Evolutionary conservation across 2,113 vertebrate genomes (phyloP).

Genomic region (Sylvilagus bachmani): DNA sequence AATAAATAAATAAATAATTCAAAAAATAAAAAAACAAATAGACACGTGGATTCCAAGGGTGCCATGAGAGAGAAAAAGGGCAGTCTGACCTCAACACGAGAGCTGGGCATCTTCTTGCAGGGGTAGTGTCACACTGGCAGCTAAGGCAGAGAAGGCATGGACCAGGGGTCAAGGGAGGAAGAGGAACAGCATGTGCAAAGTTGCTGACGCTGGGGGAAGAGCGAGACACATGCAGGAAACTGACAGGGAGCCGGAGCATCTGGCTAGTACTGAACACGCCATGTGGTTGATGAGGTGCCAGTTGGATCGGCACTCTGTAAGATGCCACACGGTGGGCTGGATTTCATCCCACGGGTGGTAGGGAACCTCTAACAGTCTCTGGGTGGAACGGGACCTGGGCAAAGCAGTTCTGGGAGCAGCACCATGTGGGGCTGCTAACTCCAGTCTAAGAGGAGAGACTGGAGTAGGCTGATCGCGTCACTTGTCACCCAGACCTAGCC

Average conservation of each 20-base stretch:
- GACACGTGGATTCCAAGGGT: not conserved
- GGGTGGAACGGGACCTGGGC: not conserved
- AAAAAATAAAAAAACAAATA: not conserved
- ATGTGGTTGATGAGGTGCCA: not conserved
- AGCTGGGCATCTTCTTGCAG: not conserved
- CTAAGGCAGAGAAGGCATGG: not conserved
- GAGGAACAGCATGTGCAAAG: not conserved
- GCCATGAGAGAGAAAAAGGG: accelerated
- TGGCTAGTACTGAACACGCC: too few relatives aligned
- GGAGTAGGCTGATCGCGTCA: too few relatives aligned
- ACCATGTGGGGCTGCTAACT: not conserved
- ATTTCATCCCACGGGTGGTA: not conserved
- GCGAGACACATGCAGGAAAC: accelerated
- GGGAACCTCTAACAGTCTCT: not conserved
- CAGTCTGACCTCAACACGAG: not conserved
- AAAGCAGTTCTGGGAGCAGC: not conserved
- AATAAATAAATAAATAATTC: too few relatives aligned
- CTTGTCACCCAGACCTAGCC: not conserved
- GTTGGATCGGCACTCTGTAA: not conserved
- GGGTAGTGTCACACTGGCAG: not conserved
- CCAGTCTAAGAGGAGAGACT: not conserved
- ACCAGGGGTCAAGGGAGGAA: too few relatives aligned
- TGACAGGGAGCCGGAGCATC: not conserved
- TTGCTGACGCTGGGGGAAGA: not conserved
- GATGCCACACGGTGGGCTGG: not conserved